These are phyloP conservation scores for Odontomachus brunneus DNA, from an alignment of 1,140 invertebrate genomes.

Conservation along the genomic window DNA sequence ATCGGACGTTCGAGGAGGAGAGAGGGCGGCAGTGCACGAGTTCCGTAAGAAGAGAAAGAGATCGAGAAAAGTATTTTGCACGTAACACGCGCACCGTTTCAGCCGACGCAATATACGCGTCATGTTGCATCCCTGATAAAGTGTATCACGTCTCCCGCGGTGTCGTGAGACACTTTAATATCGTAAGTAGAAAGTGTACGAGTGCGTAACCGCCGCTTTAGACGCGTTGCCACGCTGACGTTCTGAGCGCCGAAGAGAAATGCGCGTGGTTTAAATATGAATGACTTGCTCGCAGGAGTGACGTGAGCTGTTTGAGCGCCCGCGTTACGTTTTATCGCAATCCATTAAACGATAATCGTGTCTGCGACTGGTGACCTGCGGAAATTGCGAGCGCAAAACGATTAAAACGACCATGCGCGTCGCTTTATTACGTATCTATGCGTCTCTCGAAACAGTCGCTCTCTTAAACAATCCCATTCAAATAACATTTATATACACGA, in stretches of 20 bases:
- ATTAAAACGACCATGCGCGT: neutral
- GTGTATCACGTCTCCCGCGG: slow-evolving; percentile 35
- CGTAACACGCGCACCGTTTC: neutral
- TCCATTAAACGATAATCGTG: neutral
- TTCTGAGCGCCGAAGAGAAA: neutral
- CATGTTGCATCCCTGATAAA: slow-evolving; percentile 35
- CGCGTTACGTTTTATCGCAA: slow-evolving; percentile 1
- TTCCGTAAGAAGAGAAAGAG: neutral
- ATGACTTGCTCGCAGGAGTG: neutral
- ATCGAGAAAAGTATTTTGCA: slow-evolving; percentile 34
- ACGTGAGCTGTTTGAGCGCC: neutral
- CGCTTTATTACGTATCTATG: neutral
- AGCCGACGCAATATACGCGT: slow-evolving; percentile 2
- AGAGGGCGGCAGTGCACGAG: neutral
- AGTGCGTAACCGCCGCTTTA: slow-evolving; percentile 21
- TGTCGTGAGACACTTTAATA: slow-evolving; percentile 37
- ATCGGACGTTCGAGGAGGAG: neutral
- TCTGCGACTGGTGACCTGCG: neutral
- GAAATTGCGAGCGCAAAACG: neutral
- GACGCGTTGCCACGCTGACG: neutral
- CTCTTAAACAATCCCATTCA: neutral
- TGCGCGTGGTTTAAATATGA: neutral
- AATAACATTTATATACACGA: neutral
- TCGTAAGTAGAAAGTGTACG: slow-evolving; percentile 46
- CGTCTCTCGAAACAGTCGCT: neutral